Conservation (phyloP, 2,888 invertebrate genomes). For the Lycaena phlaeas region DNA sequence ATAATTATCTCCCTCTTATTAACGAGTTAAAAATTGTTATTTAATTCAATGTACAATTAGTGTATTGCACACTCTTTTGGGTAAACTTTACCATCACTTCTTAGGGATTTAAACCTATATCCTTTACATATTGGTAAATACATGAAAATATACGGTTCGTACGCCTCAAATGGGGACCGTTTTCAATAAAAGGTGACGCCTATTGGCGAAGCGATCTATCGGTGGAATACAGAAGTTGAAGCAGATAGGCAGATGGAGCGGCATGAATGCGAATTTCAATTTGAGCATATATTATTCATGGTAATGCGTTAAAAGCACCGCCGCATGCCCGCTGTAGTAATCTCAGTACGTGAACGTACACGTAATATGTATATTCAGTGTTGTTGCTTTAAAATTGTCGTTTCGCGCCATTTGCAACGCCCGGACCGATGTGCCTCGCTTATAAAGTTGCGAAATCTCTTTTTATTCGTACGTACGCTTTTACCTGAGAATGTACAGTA, state of each 20-base stretch:
- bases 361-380: conserved; percentile 58
- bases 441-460: conserved; percentile 55
- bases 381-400: conserved; percentile 68
- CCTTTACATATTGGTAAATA: no score
- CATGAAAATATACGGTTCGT: no score
- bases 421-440: conserved; percentile 50
- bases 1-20: conserved; percentile 53
- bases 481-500: no score
- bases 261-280: conserved; percentile 71
- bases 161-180: conserved; percentile 43
- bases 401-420: conserved; percentile 63
- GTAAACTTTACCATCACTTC: no score
- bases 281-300: conserved; percentile 71
- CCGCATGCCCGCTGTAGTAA: conserved; percentile 54
- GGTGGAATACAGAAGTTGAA: conserved; percentile 44
- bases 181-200: conserved; percentile 48
- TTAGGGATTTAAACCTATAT: no score
- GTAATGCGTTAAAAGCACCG: conserved; percentile 70
- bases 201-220: conserved; percentile 48
- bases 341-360: conserved; percentile 59
- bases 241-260: conserved; percentile 59
- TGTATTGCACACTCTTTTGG: no score
- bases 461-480: background rate
- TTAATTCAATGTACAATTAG: conserved; percentile 59
- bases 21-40: conserved; percentile 11